Percentiles rank a stretch among this genome's conserved stretches.
These are phyloP conservation scores for Dinoponera quadriceps DNA, from an alignment of 1,140 invertebrate species.

Conservation along the genomic window DNA sequence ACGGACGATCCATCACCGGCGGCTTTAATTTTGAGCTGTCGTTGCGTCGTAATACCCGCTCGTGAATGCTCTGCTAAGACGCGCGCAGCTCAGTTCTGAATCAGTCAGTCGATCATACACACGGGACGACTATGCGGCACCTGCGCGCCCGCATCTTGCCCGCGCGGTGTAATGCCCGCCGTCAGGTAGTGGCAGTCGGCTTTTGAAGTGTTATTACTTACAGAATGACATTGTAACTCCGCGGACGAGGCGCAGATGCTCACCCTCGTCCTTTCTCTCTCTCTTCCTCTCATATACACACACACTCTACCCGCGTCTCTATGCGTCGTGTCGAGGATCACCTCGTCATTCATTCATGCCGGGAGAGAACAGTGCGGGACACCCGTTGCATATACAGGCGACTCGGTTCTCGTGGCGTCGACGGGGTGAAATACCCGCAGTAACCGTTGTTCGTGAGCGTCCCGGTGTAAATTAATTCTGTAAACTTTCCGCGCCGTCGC, in stretches of 20 bases:
- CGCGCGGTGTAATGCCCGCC: conserved; percentile 7
- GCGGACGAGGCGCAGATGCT: conserved; percentile 33
- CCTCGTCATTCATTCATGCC: conserved; percentile 56
- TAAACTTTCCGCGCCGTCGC: conserved; percentile 43
- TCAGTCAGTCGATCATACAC: not conserved
- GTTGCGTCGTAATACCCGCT: not conserved
- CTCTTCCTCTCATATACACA: not conserved
- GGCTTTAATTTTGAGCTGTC: conserved; percentile 37
- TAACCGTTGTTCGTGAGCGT: conserved; percentile 55
- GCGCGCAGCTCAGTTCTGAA: not conserved
- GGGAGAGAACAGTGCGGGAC: conserved; percentile 42
- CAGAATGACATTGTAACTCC: conserved; percentile 50
- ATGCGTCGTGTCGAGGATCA: conserved; percentile 44
- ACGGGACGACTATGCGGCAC: not conserved
- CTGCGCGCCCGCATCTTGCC: not conserved
- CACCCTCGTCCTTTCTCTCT: not conserved
- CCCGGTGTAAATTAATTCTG: conserved; percentile 57
- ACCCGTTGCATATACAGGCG: conserved; percentile 33
- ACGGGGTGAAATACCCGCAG: conserved; percentile 39
- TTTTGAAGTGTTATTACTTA: conserved; percentile 33
- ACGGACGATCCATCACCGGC: conserved; percentile 13
- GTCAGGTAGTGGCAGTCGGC: conserved; percentile 23
- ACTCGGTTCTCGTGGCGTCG: conserved; percentile 1
- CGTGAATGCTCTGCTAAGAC: not conserved
- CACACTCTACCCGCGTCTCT: too few species aligned